Conservation (phyloP, 1,140 invertebrate species). For the Drosophila guanche region DNA sequence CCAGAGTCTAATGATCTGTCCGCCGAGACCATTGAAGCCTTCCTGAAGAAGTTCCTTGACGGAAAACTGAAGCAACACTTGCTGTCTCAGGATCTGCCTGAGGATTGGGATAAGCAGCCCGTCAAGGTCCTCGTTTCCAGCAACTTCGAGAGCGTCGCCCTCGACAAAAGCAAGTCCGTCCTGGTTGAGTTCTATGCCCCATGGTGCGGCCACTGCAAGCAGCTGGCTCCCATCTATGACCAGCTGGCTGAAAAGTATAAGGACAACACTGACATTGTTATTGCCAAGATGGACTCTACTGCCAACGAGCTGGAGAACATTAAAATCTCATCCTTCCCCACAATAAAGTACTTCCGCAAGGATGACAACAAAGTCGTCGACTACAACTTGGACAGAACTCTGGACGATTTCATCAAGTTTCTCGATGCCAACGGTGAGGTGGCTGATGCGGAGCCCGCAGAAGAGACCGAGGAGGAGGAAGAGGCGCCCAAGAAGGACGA, state of each 20-base stretch:
- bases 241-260: slow-evolving; percentile 91
- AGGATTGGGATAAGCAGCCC: slow-evolving; percentile 98
- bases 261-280: slow-evolving; percentile 92
- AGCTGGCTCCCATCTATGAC: slow-evolving; percentile 98
- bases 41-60: slow-evolving; percentile 94
- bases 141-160: slow-evolving; percentile 98
- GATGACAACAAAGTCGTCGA: slow-evolving; percentile 96
- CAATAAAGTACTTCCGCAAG: slow-evolving; percentile 97
- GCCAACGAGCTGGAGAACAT: slow-evolving; percentile 98
- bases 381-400: slow-evolving; percentile 97
- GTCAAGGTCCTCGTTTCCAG: slow-evolving; percentile 97
- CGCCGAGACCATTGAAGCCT: slow-evolving; percentile 90
- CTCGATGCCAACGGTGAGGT: slow-evolving; percentile 87
- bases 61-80: slow-evolving; percentile 98
- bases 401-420: slow-evolving; percentile 97
- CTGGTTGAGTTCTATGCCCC: slow-evolving; percentile 99
- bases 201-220: slow-evolving; percentile 99
- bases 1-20: slow-evolving; percentile 91
- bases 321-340: slow-evolving; percentile 98
- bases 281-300: slow-evolving; percentile 99
- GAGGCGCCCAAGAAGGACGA: slow-evolving; percentile 80
- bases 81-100: slow-evolving; percentile 96
- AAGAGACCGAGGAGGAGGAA: slow-evolving; percentile 70
- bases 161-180: slow-evolving; percentile 95
- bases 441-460: slow-evolving; percentile 60